A percentile compares a stretch with the other conserved stretches of the same genome.
Conservation (phyloP, 2,888 invertebrate species). For the Habroteleia sp. region DNA sequence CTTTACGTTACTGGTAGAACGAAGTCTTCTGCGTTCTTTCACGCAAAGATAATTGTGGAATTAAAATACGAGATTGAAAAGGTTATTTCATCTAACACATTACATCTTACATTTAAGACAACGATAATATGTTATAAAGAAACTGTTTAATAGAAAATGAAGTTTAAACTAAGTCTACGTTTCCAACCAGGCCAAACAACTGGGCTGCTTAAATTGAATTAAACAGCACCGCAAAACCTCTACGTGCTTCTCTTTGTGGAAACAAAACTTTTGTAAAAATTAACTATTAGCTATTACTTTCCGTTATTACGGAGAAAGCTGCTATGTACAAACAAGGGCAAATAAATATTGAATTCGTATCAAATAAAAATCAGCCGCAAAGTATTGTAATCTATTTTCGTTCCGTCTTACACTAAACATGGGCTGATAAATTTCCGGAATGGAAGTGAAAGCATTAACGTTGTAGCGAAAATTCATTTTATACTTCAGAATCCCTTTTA, state of each 20-base stretch:
- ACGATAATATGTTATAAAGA: slow-evolving; percentile 45
- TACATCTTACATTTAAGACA: slow-evolving; percentile 36
- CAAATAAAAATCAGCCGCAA: slow-evolving; percentile 1
- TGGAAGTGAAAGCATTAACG: too few relatives aligned
- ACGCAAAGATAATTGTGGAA: slow-evolving; percentile 6
- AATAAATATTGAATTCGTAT: slow-evolving; percentile 10
- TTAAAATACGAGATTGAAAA: slow-evolving; percentile 30
- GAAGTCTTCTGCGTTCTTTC: slow-evolving; percentile 9
- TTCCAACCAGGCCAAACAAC: slow-evolving; percentile 49
- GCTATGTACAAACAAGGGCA: slow-evolving; percentile 1
- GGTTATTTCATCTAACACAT: slow-evolving; percentile 22
- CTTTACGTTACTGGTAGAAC: too few relatives aligned
- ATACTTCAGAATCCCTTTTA: too few relatives aligned
- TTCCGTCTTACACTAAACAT: too few relatives aligned
- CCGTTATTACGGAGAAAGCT: slow-evolving; percentile 12
- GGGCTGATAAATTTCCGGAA: too few relatives aligned
- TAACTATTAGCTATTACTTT: slow-evolving; percentile 37
- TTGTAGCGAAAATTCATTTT: too few relatives aligned
- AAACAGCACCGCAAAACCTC: slow-evolving; percentile 37
- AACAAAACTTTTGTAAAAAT: slow-evolving; percentile 36
- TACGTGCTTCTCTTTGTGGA: slow-evolving; percentile 27
- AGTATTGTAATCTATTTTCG: not conserved
- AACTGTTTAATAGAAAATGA: slow-evolving; percentile 37
- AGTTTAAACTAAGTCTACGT: slow-evolving; percentile 38
- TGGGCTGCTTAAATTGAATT: slow-evolving; percentile 44